Evolutionary conservation across 53 echinoderm and acorn worm species (phyloP).

Genomic region (Crossaster papposus): DNA sequence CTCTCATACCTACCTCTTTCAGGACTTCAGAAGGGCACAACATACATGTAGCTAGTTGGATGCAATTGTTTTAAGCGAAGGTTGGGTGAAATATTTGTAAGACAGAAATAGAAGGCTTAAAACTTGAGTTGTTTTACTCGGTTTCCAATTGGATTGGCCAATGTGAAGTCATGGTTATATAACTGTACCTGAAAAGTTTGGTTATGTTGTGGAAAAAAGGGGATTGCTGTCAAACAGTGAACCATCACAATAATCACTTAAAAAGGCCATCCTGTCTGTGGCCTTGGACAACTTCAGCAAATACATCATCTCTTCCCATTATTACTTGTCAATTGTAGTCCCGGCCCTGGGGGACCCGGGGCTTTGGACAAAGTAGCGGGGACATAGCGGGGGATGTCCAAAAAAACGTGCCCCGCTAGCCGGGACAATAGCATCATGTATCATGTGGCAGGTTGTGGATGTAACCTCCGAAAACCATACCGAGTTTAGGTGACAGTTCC

Average conservation of each 20-base stretch:
- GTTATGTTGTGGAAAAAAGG: slow-evolving; percentile 9
- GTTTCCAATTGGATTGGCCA: slow-evolving; percentile 31
- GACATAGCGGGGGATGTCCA: too few species aligned
- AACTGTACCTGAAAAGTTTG: slow-evolving; percentile 23
- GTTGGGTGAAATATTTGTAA: slow-evolving; percentile 36
- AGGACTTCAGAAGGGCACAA: slow-evolving; percentile 28
- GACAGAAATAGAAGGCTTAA: slow-evolving; percentile 38
- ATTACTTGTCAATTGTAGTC: too few species aligned
- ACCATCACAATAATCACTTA: slow-evolving; percentile 34
- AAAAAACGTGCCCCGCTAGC: too few species aligned
- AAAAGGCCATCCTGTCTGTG: slow-evolving; percentile 2
- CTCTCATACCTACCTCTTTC: slow-evolving; percentile 19
- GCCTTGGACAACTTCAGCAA: slow-evolving; percentile 48
- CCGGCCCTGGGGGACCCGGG: too few species aligned
- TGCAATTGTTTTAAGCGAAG: slow-evolving; percentile 39
- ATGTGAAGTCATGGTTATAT: slow-evolving; percentile 1
- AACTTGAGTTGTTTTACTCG: slow-evolving; percentile 28
- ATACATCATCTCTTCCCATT: slow-evolving; percentile 44
- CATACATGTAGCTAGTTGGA: slow-evolving; percentile 36
- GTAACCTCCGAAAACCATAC: too few species aligned
- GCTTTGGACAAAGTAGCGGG: too few species aligned
- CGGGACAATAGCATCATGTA: too few species aligned
- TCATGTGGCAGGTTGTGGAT: too few species aligned
- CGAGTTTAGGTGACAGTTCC: too few species aligned
- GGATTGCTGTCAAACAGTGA: not conserved